phyloP scores from a whole-genome alignment of 2,113 vertebrate species.

The Seriola quinqueradiata region DNA sequence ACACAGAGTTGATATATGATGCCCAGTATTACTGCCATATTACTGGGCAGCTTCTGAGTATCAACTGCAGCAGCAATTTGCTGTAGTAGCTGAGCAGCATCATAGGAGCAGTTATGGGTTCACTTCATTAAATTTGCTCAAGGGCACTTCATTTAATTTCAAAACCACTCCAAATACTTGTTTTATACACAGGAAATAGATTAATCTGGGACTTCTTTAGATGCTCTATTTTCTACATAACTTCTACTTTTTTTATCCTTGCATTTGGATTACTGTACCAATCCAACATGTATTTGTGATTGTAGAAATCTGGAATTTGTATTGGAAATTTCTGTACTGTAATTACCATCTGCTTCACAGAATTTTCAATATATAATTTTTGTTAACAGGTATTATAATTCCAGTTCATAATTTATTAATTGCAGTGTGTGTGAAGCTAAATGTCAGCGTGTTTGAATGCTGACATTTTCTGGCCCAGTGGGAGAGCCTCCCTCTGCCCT shows the following conservation, averaged over 20 bases:
- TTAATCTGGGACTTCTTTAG: conserved; percentile 4
- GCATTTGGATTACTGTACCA: background rate
- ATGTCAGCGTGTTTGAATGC: conserved; percentile 69
- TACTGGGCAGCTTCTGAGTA: conserved; percentile 26
- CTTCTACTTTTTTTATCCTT: background rate
- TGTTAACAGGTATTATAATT: conserved; percentile 26
- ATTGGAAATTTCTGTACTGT: conserved; percentile 5
- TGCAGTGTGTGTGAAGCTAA: conserved; percentile 57
- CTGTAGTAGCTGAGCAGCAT: conserved; percentile 35
- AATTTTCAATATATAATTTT: conserved; percentile 11
- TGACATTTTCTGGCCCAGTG: conserved; percentile 73
- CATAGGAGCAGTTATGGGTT: conserved; percentile 30
- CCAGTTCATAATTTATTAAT: conserved; percentile 61
- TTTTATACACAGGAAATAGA: conserved; percentile 23
- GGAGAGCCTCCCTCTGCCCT: conserved; percentile 43
- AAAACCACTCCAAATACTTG: conserved; percentile 14
- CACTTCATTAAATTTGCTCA: conserved; percentile 58
- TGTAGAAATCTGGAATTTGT: too few relatives aligned
- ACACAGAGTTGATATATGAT: background rate
- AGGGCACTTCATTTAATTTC: conserved; percentile 44
- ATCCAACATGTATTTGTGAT: conserved; percentile 2
- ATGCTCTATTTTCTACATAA: conserved; percentile 20
- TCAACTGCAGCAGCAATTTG: conserved; percentile 37
- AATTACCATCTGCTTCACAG: conserved; percentile 32
- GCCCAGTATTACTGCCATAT: conserved; percentile 23